Conservation (phyloP, 2,113 vertebrate species). For the Acanthochromis polyacanthus region DNA sequence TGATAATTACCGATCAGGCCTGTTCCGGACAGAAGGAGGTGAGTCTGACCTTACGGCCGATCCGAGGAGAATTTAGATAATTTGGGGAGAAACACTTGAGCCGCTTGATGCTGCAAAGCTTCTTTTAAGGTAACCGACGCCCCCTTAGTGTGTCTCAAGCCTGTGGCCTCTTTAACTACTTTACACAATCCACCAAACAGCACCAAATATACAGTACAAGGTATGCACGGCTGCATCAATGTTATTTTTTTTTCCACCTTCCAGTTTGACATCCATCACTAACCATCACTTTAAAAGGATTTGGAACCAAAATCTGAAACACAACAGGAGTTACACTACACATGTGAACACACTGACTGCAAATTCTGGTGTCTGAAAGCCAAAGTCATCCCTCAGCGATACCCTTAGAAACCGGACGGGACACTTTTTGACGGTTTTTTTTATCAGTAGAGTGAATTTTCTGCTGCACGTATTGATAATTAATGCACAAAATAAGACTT, state of each 20-base stretch:
- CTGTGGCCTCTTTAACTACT: constrained; percentile 58
- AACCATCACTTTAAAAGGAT: constrained; percentile 52
- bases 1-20: constrained; percentile 24
- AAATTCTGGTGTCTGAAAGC: constrained; percentile 61
- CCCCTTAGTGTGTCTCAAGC: constrained; percentile 66
- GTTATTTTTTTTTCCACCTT: constrained; percentile 18
- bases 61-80: constrained; percentile 23
- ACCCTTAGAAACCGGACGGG: constrained; percentile 50
- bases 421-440: constrained; percentile 19
- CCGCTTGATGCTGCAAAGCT: constrained; percentile 41
- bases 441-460: constrained; percentile 23
- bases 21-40: constrained; percentile 10
- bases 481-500: constrained; percentile 42
- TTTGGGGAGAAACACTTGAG: constrained; percentile 20
- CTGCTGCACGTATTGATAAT: constrained; percentile 5
- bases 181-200: constrained; percentile 74
- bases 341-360: constrained; percentile 47
- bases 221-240: constrained; percentile 40
- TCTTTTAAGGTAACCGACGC: constrained; percentile 26
- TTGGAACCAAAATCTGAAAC: constrained; percentile 58
- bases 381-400: constrained; percentile 32
- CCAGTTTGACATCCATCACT: constrained; percentile 57
- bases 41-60: constrained; percentile 27
- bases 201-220: constrained; percentile 68
- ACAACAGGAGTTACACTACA: constrained; percentile 60